Base-by-base conservation (phyloP, 2,888 invertebrate genomes). In the Lathronympha strigana region DNA sequence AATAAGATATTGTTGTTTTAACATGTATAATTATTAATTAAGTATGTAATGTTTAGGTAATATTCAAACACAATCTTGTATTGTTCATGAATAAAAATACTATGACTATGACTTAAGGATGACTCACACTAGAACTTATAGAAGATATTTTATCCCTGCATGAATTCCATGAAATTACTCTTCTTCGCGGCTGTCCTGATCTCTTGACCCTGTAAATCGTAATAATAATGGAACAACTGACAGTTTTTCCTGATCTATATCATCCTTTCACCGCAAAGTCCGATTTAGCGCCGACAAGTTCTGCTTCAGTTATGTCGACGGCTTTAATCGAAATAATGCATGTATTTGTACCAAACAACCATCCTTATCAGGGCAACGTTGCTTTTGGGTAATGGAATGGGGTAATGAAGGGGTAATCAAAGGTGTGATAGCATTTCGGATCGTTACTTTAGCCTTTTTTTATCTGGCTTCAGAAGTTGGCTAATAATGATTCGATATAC, bases 211-310 rank as follows among this genome's bases (percentile, higher is more conserved):
- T 55, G 55, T 55, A 55, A 55, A 55, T 55, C 55, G 19, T 43
- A 55, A 43, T 55, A 31, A 28, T 55, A 55, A 55, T 55, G 55
- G 28, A 43, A 43, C 28, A 43, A 55, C 43, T 55, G 55, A 43
- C 40, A 55, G 43, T 55, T 55, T 55, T 55, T 31, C 19, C 6
- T 43, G 55, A 55, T n/a, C 55, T 43, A 40, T 11, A 43, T 55
- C n/a, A 55, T 55, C 28, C 40, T 21, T 51, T 55, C 38, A 43
- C 23, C 19, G 8, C n/a, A 55, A 40, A 6, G 28, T 19, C 13
- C 28, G 28, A 55, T 28, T 43, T 28, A 19, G 23, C n/a, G 5
- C 11, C 25, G 43, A 28, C n/a, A 43, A 9, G 11, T 28, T 8
- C 11, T 9, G 6, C 6, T n/a, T 15, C 43, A 43, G 43, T 43